Evolutionary conservation across 2,113 vertebrate genomes (phyloP), one percentile per base, ranked within the genome.

Genomic region (Oceanites oceanicus): DNA sequence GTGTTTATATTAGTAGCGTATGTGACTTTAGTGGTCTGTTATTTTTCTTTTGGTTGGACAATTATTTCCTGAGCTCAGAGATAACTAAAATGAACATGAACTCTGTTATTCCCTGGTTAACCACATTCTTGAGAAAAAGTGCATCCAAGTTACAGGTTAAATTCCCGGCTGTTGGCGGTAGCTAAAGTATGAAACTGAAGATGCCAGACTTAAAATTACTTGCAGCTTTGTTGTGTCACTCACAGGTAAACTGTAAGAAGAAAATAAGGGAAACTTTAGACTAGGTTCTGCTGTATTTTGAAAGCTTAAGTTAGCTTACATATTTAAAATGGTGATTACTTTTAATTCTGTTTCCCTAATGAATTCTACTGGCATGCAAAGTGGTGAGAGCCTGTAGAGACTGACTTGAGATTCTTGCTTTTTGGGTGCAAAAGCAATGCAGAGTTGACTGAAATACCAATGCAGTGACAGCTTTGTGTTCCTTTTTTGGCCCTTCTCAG

Each of bases 1-100:
- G 1, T 0, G 0, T 17, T 26, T 44, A 1, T 61, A 2, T 25
- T 53, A 17, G 29, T 14, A 26, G 3, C 0, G 0, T 21, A 1
- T 52, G 58, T 20, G 1, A 15, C 44, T 76, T 38, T 22, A 44
- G 9, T 9, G 4, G 34, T 45, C 6, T 29, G 44, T 14, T 52
- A 7, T 7, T 58, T 73, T 65, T n/a, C 6, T 61, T 44, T 62
- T 76, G 63, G 8, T 70, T 15, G 3, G 22, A 9, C 5, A 6
- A 1, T 63, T 62, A 10, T 59, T 76, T 62, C 5, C 18, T 34
- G 32, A 22, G 58, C 34, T 74, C 30, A 42, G 58, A 27, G 36
- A 10, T 21, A 26, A 70, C 62, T 73, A 25, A 29, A 32, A 56
- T 18, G 23, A 25, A 5, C 5, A 2, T 10, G 29, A 44, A 9